A percentile compares a stretch with the other conserved stretches of the same genome.
Evolutionary conservation across 2,888 invertebrate species (phyloP).

Genomic region (Drosophila gaucha): DNA sequence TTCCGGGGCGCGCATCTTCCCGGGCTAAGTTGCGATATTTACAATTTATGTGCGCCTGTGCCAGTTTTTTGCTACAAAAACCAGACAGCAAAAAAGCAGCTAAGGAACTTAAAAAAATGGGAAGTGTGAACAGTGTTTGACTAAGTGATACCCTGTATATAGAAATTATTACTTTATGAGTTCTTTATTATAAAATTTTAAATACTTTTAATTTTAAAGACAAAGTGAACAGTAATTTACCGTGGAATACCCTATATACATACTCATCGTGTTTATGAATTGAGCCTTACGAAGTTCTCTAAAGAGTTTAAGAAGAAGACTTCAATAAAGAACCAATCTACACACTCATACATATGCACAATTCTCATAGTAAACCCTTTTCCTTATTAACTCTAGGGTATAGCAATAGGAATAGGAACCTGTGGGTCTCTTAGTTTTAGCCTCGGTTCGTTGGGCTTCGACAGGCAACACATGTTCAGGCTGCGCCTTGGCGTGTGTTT

Average conservation of each 20-base stretch:
- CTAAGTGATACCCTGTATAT: conserved; percentile 9
- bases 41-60: conserved; percentile 71
- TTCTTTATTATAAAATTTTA: no score
- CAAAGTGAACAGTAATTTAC: no score
- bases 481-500: conserved; percentile 72
- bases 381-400: conserved; percentile 16
- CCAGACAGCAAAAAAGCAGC: conserved; percentile 22
- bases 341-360: background rate
- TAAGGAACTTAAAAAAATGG: no score
- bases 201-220: no score
- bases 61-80: conserved; percentile 50
- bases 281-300: no score
- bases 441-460: conserved; percentile 41
- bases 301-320: no score
- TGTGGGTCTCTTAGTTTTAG: conserved; percentile 41
- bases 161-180: no score
- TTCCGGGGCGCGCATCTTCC: conserved; percentile 60
- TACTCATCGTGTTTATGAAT: no score
- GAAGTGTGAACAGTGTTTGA: background rate
- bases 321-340: no score
- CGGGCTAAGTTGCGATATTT: conserved; percentile 61
- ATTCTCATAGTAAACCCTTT: background rate
- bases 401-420: conserved; percentile 39
- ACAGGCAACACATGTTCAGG: conserved; percentile 71
- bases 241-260: no score